Evolutionary conservation across 2,888 invertebrate species (phyloP).

Genomic region (Odontocolon sp.): DNA sequence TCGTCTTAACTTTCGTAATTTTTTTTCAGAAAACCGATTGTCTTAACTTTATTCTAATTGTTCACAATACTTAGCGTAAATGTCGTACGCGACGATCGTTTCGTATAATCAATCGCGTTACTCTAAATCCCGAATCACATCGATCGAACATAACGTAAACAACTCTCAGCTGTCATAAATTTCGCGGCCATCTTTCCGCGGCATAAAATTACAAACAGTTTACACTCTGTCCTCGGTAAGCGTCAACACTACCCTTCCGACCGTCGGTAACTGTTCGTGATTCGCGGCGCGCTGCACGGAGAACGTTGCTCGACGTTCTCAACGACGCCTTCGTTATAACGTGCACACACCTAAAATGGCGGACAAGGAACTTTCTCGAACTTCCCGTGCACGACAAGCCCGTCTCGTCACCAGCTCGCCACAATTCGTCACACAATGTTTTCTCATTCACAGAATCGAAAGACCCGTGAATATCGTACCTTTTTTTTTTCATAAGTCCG

Average conservation of each 20-base stretch:
- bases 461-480: constrained; percentile 10
- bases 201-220: background rate
- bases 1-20: background rate
- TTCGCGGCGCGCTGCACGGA: constrained; percentile 5
- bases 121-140: background rate
- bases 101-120: constrained; percentile 5
- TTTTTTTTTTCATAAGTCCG: constrained; percentile 12
- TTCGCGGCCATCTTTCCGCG: constrained; percentile 12
- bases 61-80: background rate
- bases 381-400: constrained; percentile 4
- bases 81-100: constrained; percentile 6
- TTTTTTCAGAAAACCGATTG: background rate
- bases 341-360: constrained; percentile 24
- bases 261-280: background rate
- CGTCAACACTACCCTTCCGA: background rate
- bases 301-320: constrained; percentile 16
- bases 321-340: constrained; percentile 8
- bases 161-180: background rate
- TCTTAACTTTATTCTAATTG: background rate
- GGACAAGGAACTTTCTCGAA: constrained; percentile 20
- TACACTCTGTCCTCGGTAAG: background rate
- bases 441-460: constrained; percentile 17
- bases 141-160: background rate
- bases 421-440: no score
- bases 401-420: constrained; percentile 13